Evolutionary conservation across 2,888 invertebrate genomes (phyloP).

Genomic region (Rapana venosa): DNA sequence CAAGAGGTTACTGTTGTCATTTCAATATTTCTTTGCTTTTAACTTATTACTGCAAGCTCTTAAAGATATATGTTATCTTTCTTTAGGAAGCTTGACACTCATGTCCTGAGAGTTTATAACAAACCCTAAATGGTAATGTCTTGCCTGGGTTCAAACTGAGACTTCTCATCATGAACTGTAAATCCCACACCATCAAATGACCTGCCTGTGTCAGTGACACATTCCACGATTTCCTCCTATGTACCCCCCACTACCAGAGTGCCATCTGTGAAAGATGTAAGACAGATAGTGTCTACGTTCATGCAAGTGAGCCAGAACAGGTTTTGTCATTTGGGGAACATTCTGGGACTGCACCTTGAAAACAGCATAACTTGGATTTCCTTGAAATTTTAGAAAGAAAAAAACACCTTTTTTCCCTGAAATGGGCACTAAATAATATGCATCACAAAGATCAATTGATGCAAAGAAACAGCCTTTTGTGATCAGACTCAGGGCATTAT

Average conservation of each 20-base stretch:
- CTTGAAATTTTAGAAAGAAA: too few species aligned
- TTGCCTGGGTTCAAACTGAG: background rate
- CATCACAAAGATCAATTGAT: background rate
- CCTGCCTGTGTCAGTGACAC: background rate
- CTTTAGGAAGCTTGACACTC: background rate
- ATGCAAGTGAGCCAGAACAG: background rate
- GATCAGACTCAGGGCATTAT: background rate
- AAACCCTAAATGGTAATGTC: background rate
- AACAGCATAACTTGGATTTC: too few species aligned
- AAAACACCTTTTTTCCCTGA: background rate
- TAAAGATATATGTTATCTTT: background rate
- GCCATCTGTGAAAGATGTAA: background rate
- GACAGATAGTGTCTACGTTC: background rate
- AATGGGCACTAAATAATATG: background rate
- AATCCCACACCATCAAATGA: background rate
- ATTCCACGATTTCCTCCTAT: background rate
- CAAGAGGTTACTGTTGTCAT: too few species aligned
- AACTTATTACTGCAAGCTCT: too few species aligned
- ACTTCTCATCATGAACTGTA: slow-evolving; percentile 9
- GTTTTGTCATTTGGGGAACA: background rate
- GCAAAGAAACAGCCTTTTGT: background rate
- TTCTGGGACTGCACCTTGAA: background rate
- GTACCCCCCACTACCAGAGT: background rate
- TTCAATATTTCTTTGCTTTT: too few species aligned
- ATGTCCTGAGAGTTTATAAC: background rate